Percentiles rank a stretch among this genome's conserved stretches.
Conservation (phyloP, 2,888 invertebrate genomes). For the Nymphalis c-album region DNA sequence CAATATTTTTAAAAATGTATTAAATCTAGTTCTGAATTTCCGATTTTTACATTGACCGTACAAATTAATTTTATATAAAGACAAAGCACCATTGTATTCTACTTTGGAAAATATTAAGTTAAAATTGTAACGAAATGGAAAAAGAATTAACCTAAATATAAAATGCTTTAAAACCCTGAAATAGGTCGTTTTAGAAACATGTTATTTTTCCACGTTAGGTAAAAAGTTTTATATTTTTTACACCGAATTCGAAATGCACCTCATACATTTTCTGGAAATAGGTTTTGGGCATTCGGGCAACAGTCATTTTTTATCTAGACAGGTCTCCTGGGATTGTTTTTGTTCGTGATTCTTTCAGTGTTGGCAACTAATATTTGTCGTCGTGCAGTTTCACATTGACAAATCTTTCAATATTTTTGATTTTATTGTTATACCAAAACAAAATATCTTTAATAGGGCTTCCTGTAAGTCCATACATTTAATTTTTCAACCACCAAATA, state of each 20-base stretch:
- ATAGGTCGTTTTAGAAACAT: neutral
- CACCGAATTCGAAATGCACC: constrained; percentile 20
- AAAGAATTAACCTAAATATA: neutral
- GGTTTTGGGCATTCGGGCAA: constrained; percentile 25
- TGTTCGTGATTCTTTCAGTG: constrained; percentile 15
- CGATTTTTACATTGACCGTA: too few relatives aligned
- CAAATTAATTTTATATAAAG: neutral
- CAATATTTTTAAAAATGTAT: too few relatives aligned
- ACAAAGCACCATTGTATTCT: neutral
- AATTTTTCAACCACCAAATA: too few relatives aligned
- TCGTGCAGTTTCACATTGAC: neutral
- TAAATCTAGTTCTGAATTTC: too few relatives aligned
- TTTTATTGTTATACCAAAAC: neutral
- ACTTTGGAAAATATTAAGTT: neutral
- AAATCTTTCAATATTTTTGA: constrained; percentile 5
- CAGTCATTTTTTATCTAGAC: constrained; percentile 24
- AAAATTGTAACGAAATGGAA: neutral
- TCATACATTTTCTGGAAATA: constrained; percentile 14
- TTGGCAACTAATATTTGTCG: constrained; percentile 11
- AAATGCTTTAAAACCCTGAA: constrained; percentile 1
- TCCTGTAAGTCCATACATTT: too few relatives aligned
- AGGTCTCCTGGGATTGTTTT: constrained; percentile 19
- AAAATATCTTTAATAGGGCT: neutral
- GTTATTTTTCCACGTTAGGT: neutral
- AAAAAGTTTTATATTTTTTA: constrained; percentile 7